These are phyloP conservation scores for Listronotus bonariensis DNA, from an alignment of 1,140 invertebrate genomes.

Conservation along the genomic window DNA sequence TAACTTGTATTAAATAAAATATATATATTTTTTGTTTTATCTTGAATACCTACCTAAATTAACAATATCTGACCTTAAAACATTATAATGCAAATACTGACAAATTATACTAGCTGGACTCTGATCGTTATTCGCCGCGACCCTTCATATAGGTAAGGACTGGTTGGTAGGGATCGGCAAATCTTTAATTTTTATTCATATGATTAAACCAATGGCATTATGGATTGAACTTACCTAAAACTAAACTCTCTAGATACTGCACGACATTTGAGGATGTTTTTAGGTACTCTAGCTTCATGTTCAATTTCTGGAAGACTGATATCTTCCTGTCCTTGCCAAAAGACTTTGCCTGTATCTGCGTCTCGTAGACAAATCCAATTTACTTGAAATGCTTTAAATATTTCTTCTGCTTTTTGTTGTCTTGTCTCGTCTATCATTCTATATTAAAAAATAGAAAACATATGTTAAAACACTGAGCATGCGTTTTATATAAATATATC, in stretches of 20 bases:
- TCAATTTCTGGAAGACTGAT: conserved; percentile 89
- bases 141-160: too few species aligned
- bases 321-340: conserved; percentile 98
- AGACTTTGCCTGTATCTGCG: conserved; percentile 91
- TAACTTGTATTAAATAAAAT: too few species aligned
- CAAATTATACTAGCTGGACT: too few species aligned
- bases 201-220: too few species aligned
- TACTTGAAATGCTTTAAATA: conserved; percentile 64
- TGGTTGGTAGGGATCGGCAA: neutral
- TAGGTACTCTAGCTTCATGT: conserved; percentile 96
- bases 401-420: conserved; percentile 56
- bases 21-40: too few species aligned
- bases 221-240: conserved; percentile 69
- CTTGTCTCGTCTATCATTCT: conserved; percentile 50
- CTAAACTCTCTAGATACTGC: conserved; percentile 97
- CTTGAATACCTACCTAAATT: too few species aligned
- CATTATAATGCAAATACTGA: too few species aligned
- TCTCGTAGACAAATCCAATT: conserved; percentile 99
- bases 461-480: too few species aligned
- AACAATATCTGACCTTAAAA: too few species aligned
- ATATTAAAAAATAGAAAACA: neutral
- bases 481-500: too few species aligned
- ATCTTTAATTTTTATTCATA: neutral
- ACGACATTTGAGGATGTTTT: conserved; percentile 93
- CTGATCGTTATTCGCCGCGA: too few species aligned